Evolutionary conservation across 2,888 invertebrate genomes (phyloP).

Genomic region (Thymelicus sylvestris): DNA sequence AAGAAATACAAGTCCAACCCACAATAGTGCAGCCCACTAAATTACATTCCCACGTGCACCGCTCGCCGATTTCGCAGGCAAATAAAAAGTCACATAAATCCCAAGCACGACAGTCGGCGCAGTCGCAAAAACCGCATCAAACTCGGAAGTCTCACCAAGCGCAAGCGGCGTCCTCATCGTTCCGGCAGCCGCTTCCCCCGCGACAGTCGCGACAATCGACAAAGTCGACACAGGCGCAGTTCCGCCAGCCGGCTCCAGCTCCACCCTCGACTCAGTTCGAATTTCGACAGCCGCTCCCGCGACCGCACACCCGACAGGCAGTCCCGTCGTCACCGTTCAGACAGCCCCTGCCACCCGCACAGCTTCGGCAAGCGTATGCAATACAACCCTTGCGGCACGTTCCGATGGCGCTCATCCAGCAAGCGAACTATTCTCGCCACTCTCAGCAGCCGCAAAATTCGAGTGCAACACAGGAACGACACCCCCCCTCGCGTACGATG

Average conservation of each 20-base stretch:
- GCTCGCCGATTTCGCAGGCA: neutral
- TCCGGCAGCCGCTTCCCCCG: slow-evolving; percentile 37
- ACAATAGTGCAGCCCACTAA: neutral
- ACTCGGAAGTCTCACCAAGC: neutral
- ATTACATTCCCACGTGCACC: neutral
- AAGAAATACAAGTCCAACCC: slow-evolving; percentile 21
- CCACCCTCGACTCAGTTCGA: neutral
- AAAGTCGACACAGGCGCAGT: slow-evolving; percentile 6
- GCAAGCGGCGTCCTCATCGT: neutral
- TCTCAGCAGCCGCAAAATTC: neutral
- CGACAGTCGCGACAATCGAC: slow-evolving; percentile 18
- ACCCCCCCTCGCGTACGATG: neutral
- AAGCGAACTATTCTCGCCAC: slow-evolving; percentile 11
- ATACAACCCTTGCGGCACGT: slow-evolving; percentile 28
- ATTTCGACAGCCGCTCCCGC: slow-evolving; percentile 6
- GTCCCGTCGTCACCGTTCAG: slow-evolving; percentile 23
- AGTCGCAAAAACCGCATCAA: slow-evolving; percentile 1
- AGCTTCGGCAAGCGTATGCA: slow-evolving; percentile 12
- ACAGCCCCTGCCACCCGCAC: slow-evolving; percentile 10
- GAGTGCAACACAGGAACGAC: neutral
- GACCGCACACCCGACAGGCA: neutral
- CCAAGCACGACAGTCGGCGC: neutral
- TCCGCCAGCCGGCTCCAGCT: neutral
- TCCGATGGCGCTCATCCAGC: slow-evolving; percentile 36
- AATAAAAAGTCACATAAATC: neutral